Percentiles rank a stretch among this genome's conserved stretches.
phyloP scores from a whole-genome alignment of 2,888 invertebrate genomes.

The Hecatera dysodea region DNA sequence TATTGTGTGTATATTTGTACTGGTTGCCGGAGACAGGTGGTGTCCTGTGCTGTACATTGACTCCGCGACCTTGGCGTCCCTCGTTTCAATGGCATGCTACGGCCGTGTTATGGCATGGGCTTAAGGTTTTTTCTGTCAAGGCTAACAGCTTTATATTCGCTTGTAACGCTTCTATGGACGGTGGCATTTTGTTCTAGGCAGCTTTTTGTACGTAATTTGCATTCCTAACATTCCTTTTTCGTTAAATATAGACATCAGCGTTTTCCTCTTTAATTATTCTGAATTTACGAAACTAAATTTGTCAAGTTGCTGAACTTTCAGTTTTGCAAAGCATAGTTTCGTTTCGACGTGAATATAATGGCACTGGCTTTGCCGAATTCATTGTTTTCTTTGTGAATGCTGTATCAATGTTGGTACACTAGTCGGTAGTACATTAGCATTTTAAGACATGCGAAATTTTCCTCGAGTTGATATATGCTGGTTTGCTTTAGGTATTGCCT shows the following conservation, averaged over 20 bases:
- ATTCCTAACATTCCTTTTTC: constrained; percentile 48
- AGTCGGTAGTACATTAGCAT: constrained; percentile 36
- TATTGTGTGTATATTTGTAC: constrained; percentile 76
- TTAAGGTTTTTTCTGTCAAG: constrained; percentile 82
- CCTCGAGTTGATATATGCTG: constrained; percentile 18
- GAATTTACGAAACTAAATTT: constrained; percentile 19
- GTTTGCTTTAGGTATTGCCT: constrained; percentile 37
- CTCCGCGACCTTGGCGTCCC: constrained; percentile 85
- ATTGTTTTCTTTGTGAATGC: constrained; percentile 53
- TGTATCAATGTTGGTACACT: constrained; percentile 14
- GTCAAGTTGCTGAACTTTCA: constrained; percentile 24
- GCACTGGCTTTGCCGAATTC: constrained; percentile 39
- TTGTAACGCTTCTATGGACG: constrained; percentile 68
- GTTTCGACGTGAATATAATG: constrained; percentile 40
- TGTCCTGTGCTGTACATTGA: constrained; percentile 87
- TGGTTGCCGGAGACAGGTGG: constrained; percentile 84
- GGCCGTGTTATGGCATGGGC: constrained; percentile 78
- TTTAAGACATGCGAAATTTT: constrained; percentile 49
- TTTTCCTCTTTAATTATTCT: constrained; percentile 51
- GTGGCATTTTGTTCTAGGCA: constrained; percentile 65
- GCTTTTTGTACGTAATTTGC: constrained; percentile 58
- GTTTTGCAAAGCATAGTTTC: constrained; percentile 36
- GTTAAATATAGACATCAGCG: constrained; percentile 44
- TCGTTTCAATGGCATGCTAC: constrained; percentile 84
- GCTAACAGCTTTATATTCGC: constrained; percentile 75